Evolutionary conservation across 1,140 invertebrate genomes (phyloP).

Genomic region (Heterodera schachtii): DNA sequence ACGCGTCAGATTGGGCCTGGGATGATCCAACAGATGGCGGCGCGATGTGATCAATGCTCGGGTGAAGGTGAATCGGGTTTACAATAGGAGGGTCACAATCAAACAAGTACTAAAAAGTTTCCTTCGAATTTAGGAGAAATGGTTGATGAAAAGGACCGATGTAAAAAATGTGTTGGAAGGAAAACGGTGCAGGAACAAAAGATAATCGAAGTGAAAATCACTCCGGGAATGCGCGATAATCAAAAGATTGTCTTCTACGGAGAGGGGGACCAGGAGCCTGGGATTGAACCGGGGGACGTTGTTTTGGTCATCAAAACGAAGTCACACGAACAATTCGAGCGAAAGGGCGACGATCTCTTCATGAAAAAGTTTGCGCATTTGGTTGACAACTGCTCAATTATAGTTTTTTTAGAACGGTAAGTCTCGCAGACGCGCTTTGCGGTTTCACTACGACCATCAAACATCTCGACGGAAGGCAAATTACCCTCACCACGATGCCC

Average conservation of each 20-base stretch:
- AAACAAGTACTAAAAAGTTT: not conserved
- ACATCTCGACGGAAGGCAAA: slow-evolving; percentile 80
- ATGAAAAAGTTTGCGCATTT: slow-evolving; percentile 61
- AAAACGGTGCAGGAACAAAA: slow-evolving; percentile 70
- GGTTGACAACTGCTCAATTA: not conserved
- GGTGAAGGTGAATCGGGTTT: slow-evolving; percentile 50
- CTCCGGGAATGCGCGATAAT: slow-evolving; percentile 71
- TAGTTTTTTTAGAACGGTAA: slow-evolving; percentile 66
- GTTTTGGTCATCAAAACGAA: slow-evolving; percentile 69
- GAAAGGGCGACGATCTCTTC: slow-evolving; percentile 68
- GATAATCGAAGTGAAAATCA: slow-evolving; percentile 71
- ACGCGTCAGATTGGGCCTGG: slow-evolving; percentile 68
- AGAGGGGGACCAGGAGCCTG: slow-evolving; percentile 72
- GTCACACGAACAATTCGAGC: slow-evolving; percentile 67
- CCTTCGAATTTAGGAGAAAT: slow-evolving; percentile 70
- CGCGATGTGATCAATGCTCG: slow-evolving; percentile 65
- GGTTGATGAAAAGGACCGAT: slow-evolving; percentile 79
- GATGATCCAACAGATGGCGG: slow-evolving; percentile 69
- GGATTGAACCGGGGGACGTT: slow-evolving; percentile 69
- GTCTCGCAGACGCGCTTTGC: slow-evolving; percentile 70
- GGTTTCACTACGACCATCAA: slow-evolving; percentile 72
- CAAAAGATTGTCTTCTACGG: slow-evolving; percentile 66
- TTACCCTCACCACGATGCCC: slow-evolving; percentile 76
- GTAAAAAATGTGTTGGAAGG: slow-evolving; percentile 75
- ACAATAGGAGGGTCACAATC: too few relatives aligned